A percentile compares a stretch with the other conserved stretches of the same genome.
phyloP scores from a whole-genome alignment of 2,113 vertebrate genomes.

The Mixornis gularis region DNA sequence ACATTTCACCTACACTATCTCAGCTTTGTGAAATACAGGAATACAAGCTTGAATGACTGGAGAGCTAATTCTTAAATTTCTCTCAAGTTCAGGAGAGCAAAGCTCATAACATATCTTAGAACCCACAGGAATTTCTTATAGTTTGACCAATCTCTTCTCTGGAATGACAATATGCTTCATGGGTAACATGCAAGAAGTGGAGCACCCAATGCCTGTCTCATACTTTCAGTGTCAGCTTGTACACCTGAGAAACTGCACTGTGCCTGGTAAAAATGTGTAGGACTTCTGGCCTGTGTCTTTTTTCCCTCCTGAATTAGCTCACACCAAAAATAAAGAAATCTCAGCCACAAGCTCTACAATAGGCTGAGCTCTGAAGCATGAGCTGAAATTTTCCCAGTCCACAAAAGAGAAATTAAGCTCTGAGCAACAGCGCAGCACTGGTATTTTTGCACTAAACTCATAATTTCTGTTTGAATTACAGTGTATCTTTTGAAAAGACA shows the following conservation, averaged over 20 bases:
- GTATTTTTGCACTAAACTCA: neutral
- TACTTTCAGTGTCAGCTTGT: neutral
- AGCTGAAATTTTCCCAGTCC: neutral
- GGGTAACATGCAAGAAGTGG: neutral
- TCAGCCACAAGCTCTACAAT: neutral
- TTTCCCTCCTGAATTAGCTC: neutral
- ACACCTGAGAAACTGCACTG: neutral
- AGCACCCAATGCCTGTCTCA: neutral
- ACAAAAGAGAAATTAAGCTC: neutral
- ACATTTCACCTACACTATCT: neutral
- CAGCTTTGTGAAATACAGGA: neutral
- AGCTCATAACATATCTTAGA: neutral
- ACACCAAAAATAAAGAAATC: neutral
- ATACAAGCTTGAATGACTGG: neutral
- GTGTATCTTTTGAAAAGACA: neutral
- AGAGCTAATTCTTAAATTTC: neutral
- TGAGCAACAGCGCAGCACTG: neutral
- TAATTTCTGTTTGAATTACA: neutral
- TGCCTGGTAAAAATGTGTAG: neutral
- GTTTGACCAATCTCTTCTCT: neutral
- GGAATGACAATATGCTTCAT: neutral
- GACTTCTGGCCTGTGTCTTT: neutral
- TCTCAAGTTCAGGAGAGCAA: neutral
- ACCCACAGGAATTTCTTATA: neutral
- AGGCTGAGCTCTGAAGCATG: neutral